Percentiles rank a stretch among this genome's conserved stretches.
Evolutionary conservation across 2,888 invertebrate genomes (phyloP).

Genomic region (Megamerina dolium): DNA sequence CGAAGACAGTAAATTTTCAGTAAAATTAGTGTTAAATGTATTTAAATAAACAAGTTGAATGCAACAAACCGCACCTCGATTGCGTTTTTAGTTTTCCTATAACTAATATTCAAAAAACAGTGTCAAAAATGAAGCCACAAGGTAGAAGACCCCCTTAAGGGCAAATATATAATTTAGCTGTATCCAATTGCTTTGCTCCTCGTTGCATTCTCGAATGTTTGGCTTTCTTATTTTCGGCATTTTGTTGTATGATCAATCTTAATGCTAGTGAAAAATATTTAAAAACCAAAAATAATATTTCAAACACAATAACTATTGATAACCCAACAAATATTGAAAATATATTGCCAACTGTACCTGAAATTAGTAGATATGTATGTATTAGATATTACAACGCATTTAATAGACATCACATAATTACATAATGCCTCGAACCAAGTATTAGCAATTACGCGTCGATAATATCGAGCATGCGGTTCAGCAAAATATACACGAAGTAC

Average conservation of each 20-base stretch:
- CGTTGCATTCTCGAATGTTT: too few species aligned
- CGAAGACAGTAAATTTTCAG: too few species aligned
- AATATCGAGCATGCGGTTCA: constrained; percentile 30
- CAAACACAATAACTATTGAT: constrained; percentile 56
- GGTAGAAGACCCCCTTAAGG: too few species aligned
- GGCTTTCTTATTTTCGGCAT: neutral
- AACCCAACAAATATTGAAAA: constrained; percentile 61
- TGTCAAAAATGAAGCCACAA: too few species aligned
- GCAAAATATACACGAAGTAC: constrained; percentile 38
- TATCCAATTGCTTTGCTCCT: too few species aligned
- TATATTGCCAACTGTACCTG: constrained; percentile 63
- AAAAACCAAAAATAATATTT: constrained; percentile 56
- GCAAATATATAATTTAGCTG: too few species aligned
- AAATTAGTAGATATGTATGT: constrained; percentile 1
- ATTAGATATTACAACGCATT: neutral
- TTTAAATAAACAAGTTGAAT: too few species aligned
- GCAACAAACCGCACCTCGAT: too few species aligned
- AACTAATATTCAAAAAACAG: too few species aligned
- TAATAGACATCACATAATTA: constrained; percentile 45
- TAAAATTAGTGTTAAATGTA: too few species aligned
- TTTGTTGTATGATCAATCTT: neutral
- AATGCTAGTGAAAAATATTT: too few species aligned
- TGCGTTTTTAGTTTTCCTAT: too few species aligned
- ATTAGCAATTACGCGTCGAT: constrained; percentile 37
- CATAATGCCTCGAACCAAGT: constrained; percentile 61